Evolutionary conservation across 2,797 vertebrate species (phyloP), one percentile per base, ranked within the genome.

Genomic region (Cryptoblepharus egeriae): DNA sequence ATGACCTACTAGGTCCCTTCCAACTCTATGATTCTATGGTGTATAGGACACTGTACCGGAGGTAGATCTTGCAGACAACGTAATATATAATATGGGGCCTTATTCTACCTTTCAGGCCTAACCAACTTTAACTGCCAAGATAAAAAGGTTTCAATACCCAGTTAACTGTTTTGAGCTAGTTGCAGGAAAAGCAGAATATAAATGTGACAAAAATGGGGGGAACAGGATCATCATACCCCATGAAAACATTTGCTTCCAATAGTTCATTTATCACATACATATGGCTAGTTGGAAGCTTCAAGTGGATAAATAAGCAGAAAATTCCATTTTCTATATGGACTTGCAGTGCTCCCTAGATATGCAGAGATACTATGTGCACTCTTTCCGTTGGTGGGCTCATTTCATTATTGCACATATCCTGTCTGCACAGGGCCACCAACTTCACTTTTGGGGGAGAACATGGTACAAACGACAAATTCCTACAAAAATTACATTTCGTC

Each of bases 401-500:
- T 52, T 37, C 20, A 63, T 39, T 77, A 26, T 39, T 52, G 13
- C 57, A 22, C 28, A 45, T 28, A 30, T 49, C 49, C 22, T 63
- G 32, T n/a, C 42, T 30, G 22, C 49, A 77, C 32, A 82, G 37
- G 35, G 37, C 24, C 18, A 77, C 26, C 13, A 85, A 90, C 63
- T 42, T 61, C 81, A 89, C 85, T 87, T 80, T 72, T 45, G 85
- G 0, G 45, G 78, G 13, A 71, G 79, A 87, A 83, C 49, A 80
- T 79, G 80, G 57, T 75, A 63, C 93, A 91, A 93, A 93, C 93
- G 91, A 93, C 83, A 58, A 92, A 93, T 86, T 92, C 88, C 82
- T 92, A 87, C 92, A 94, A 74, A 74, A 93, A 93, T 63, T 88
- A 89, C 58, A 85, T 91, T 87, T 93, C 88, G 82, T 90, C 91